These are phyloP conservation scores for Oopsacas minuta DNA, from an alignment of 37 sponge, comb jelly and placozoan genomes.

Conservation along the genomic window DNA sequence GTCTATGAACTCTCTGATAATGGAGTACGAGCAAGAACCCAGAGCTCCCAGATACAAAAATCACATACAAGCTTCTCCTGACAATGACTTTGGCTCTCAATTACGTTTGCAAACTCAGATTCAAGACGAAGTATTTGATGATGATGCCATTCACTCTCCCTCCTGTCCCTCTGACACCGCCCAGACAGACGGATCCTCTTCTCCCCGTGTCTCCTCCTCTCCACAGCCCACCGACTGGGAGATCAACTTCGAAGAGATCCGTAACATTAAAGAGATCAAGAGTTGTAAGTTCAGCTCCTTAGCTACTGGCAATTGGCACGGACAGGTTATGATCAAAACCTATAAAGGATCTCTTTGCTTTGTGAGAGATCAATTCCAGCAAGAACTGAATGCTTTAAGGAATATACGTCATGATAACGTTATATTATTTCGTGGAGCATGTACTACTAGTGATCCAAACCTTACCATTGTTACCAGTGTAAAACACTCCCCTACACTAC, in stretches of 20 bases:
- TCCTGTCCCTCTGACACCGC: slow-evolving; percentile 2
- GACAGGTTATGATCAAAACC: neutral
- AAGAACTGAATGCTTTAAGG: neutral
- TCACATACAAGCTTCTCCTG: neutral
- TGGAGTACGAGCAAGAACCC: neutral
- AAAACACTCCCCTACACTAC: neutral
- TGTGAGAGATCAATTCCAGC: neutral
- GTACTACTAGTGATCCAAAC: neutral
- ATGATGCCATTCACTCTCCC: neutral
- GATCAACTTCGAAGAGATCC: slow-evolving; percentile 10
- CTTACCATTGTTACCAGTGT: slow-evolving; percentile 2
- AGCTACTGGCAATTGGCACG: neutral
- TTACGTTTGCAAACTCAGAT: neutral
- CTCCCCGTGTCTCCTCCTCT: neutral
- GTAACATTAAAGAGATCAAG: neutral
- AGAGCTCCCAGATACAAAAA: neutral
- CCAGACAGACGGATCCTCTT: neutral
- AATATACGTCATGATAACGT: slow-evolving; percentile 5
- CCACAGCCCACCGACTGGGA: slow-evolving; percentile 10
- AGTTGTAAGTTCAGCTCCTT: neutral
- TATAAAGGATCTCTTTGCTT: neutral
- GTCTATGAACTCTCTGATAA: neutral
- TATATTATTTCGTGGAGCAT: neutral
- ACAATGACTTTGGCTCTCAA: neutral
- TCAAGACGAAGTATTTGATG: neutral